Percentiles rank a stretch among this genome's conserved stretches.
phyloP scores from a whole-genome alignment of 2,113 vertebrate species.

The Colius striatus region DNA sequence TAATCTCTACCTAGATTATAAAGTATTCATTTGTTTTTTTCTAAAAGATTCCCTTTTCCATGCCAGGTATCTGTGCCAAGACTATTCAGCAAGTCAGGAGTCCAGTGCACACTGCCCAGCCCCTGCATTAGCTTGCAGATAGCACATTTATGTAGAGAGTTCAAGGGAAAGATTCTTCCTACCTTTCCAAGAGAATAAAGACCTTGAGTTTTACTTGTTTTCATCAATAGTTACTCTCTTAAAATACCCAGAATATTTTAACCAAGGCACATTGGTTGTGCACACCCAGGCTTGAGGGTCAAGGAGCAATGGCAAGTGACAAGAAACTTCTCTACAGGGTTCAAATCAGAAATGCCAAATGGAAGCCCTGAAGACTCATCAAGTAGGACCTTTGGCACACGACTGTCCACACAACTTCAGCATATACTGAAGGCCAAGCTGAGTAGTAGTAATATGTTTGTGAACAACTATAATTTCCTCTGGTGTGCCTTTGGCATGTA shows the following conservation, averaged over 20 bases:
- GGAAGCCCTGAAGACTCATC: not conserved
- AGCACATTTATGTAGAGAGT: fast-evolving
- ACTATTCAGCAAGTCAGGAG: not conserved
- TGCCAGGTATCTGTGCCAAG: not conserved
- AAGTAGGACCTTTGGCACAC: not conserved
- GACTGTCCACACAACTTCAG: not conserved
- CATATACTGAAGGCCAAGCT: not conserved
- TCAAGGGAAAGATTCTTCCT: not conserved
- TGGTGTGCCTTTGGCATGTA: not conserved
- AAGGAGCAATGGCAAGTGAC: not conserved
- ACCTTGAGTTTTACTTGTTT: not conserved
- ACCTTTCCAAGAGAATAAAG: not conserved
- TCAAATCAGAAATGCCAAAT: not conserved
- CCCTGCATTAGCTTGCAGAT: not conserved
- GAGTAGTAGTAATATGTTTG: not conserved
- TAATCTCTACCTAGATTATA: not conserved
- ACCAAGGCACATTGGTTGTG: not conserved
- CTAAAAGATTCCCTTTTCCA: not conserved
- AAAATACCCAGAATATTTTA: not conserved
- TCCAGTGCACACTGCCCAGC: not conserved
- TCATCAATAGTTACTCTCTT: not conserved
- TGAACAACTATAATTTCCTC: not conserved
- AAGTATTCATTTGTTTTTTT: not conserved
- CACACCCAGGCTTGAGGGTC: fast-evolving
- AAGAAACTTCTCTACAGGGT: not conserved